Percentiles rank a stretch among this genome's conserved stretches.
phyloP scores from a whole-genome alignment of 2,113 vertebrate species.

The Xenopus borealis region DNA sequence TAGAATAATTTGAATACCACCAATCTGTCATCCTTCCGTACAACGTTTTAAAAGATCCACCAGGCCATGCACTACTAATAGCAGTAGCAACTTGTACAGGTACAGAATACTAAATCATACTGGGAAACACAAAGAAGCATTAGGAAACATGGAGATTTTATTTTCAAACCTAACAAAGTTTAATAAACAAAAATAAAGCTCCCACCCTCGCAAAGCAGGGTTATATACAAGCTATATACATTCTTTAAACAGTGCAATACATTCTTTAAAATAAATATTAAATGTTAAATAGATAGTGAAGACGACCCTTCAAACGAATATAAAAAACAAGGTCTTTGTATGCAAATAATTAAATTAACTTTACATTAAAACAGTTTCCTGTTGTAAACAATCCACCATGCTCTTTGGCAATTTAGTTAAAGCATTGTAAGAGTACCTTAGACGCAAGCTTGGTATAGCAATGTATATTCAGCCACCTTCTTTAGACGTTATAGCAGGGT shows the following conservation, averaged over 20 bases:
- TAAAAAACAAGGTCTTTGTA: slow-evolving; percentile 27
- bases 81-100: no score
- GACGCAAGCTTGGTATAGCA: no score
- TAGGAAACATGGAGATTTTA: slow-evolving; percentile 22
- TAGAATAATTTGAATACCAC: no score
- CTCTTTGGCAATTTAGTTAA: slow-evolving; percentile 5
- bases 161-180: slow-evolving; percentile 20
- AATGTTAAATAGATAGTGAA: slow-evolving; percentile 29
- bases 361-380: slow-evolving; percentile 24
- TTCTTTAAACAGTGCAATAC: not conserved
- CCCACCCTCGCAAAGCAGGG: not conserved
- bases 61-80: no score
- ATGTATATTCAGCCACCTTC: no score
- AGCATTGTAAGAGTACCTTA: no score
- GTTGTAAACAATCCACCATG: slow-evolving; percentile 12
- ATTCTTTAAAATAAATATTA: slow-evolving; percentile 46
- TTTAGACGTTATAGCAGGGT: not conserved
- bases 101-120: no score
- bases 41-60: no score
- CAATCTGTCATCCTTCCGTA: no score
- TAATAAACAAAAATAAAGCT: slow-evolving; percentile 7
- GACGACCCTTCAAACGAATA: slow-evolving; percentile 32
- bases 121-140: not conserved
- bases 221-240: not conserved
- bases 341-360: slow-evolving; percentile 33